These are phyloP conservation scores for Crotalus viridis DNA, from an alignment of 2,113 vertebrate genomes.

Conservation along the genomic window DNA sequence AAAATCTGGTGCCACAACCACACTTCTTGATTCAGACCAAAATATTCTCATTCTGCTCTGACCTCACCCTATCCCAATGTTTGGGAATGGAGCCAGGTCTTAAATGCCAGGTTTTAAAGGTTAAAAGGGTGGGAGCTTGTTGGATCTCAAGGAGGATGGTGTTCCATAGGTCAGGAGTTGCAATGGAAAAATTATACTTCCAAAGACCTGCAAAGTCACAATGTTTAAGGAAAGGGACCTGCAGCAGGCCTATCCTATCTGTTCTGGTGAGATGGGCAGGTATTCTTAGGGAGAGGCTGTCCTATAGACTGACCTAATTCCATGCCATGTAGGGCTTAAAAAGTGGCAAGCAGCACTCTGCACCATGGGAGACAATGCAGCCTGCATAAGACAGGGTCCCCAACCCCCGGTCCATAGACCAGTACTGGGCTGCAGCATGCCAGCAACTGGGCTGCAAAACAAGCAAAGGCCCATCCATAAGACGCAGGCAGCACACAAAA, in stretches of 20 bases:
- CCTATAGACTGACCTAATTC: neutral
- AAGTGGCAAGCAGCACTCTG: no score
- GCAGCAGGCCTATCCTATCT: neutral
- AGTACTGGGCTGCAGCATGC: no score
- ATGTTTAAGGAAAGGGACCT: neutral
- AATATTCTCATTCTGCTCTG: neutral
- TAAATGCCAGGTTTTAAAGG: neutral
- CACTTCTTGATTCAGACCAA: neutral
- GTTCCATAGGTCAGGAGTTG: neutral
- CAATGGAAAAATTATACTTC: neutral
- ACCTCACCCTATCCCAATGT: neutral
- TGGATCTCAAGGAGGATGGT: neutral
- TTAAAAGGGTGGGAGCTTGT: neutral
- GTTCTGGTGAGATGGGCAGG: neutral
- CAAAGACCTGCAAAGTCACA: neutral
- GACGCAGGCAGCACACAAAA: no score
- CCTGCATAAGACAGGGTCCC: no score
- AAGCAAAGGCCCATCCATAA: no score
- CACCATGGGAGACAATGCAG: no score
- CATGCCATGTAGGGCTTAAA: neutral
- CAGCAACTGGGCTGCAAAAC: no score
- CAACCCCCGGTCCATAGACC: no score
- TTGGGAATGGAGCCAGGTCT: neutral
- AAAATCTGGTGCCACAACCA: neutral
- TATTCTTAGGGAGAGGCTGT: neutral